Evolutionary conservation across 2,797 vertebrate genomes (phyloP), one percentile per base, ranked within the genome.

Genomic region (Okamejei kenojei): DNA sequence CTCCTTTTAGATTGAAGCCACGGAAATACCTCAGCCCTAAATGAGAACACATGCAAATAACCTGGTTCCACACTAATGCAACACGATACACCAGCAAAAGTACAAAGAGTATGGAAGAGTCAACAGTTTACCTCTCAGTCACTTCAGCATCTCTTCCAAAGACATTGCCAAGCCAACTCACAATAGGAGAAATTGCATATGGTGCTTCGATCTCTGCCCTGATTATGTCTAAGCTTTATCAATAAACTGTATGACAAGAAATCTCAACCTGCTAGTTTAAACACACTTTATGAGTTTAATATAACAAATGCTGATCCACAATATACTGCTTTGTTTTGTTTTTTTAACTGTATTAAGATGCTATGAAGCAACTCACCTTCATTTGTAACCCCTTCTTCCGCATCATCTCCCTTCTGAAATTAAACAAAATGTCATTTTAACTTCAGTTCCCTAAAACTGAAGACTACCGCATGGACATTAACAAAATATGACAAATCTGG

Each of bases 371-470:
- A 61, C 95, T 86, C 96, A 99, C 98, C 99, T 99, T 99, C 98
- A 93, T 98, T 99, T 0, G 99, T 99, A 95, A 99, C 99, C 0
- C 99, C 99, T 95, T 99, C 99, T 94, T 99, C 98, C 10, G 96
- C 96, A 65, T 98, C 98, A 0, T 99, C 98, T 93, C 98, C 98
- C 95, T 98, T 97, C 98, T 99, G 96, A 95, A 94, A 96, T 93
- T 1, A 93, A 95, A 94, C 21, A 74, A 32, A 95, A 94, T 94
- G 92, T 86, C 0, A 71, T 38, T 76, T 29, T 17, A 58, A 76
- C 68, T 54, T 3, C 17, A 35, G 61, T 58, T 73, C 0, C 23
- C 38, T 13, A 74, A 23, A 76, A 19, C 63, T 88, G 4, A 17
- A 88, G n/a, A 19, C 68, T 68, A 23, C 19, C 82, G 7, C 61